Conservation (phyloP, 1,140 invertebrate genomes). For the Pteromalus puparum region DNA sequence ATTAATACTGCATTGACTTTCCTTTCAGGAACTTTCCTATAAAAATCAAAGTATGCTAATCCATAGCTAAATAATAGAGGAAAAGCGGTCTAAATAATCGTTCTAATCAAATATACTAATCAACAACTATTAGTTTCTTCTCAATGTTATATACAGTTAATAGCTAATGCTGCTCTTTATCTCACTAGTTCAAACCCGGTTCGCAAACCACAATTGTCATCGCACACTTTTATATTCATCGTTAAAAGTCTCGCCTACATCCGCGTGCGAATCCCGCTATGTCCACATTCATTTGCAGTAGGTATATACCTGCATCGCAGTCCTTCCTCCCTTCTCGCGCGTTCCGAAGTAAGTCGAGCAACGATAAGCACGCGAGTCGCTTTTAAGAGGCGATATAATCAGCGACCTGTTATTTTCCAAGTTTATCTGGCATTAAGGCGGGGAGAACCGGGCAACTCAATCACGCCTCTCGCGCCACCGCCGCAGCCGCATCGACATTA, state of each 20-base stretch:
- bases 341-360: slow-evolving; percentile 27
- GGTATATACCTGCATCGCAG: neutral
- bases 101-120: neutral
- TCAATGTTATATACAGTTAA: too few relatives aligned
- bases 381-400: slow-evolving; percentile 47
- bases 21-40: too few relatives aligned
- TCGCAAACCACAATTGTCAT: too few relatives aligned
- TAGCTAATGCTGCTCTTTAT: too few relatives aligned
- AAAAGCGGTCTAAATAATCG: neutral
- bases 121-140: too few relatives aligned
- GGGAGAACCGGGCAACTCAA: slow-evolving; percentile 40
- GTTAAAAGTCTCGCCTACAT: too few relatives aligned
- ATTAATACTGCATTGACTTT: too few relatives aligned
- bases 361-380: slow-evolving; percentile 36
- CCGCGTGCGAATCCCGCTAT: too few relatives aligned
- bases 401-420: slow-evolving; percentile 48
- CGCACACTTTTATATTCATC: too few relatives aligned
- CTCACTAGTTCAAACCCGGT: too few relatives aligned
- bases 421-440: slow-evolving; percentile 48
- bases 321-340: too few relatives aligned
- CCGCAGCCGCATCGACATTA: neutral
- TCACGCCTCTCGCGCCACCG: slow-evolving; percentile 15
- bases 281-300: too few relatives aligned
- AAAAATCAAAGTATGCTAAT: neutral
- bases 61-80: neutral